Conservation (phyloP, 23 tunicate genomes). For the Aplidium turbinatum region DNA sequence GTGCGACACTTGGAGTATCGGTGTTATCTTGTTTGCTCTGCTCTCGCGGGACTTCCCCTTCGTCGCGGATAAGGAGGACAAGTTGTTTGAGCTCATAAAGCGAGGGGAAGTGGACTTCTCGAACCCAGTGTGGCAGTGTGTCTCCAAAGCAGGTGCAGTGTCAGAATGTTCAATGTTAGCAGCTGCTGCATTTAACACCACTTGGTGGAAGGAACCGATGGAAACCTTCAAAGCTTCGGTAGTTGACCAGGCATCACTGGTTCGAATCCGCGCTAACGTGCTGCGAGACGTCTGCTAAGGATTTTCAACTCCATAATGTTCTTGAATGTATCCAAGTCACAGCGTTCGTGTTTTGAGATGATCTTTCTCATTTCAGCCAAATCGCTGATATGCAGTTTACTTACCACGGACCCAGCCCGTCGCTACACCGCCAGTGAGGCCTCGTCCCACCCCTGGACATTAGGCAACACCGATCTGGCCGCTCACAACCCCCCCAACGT, state of each 20-base stretch:
- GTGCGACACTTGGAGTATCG: conserved; percentile 95
- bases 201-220: too few species aligned
- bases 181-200: too few species aligned
- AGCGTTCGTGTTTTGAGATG: too few species aligned
- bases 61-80: conserved; percentile 88
- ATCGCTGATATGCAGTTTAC: conserved; percentile 44
- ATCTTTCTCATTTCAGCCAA: conserved; percentile 77
- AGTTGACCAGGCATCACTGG: too few species aligned
- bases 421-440: conserved; percentile 83
- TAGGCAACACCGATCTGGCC: conserved; percentile 42
- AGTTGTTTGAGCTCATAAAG: conserved; percentile 79
- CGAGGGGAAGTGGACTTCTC: conserved; percentile 67
- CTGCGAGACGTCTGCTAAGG: too few species aligned
- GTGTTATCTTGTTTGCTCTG: conserved; percentile 81
- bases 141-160: conserved; percentile 74
- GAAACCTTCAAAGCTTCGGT: too few species aligned
- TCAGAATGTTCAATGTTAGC: too few species aligned
- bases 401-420: conserved; percentile 80
- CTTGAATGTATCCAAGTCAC: too few species aligned
- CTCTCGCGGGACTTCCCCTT: conserved; percentile 87
- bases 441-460: conserved; percentile 67
- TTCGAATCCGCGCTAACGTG: too few species aligned
- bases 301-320: too few species aligned
- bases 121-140: conserved; percentile 53
- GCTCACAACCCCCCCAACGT: conserved; percentile 69